Evolutionary conservation across 2,113 vertebrate species (phyloP), one percentile per base, ranked within the genome.

Genomic region (Heloderma charlesbogerti): DNA sequence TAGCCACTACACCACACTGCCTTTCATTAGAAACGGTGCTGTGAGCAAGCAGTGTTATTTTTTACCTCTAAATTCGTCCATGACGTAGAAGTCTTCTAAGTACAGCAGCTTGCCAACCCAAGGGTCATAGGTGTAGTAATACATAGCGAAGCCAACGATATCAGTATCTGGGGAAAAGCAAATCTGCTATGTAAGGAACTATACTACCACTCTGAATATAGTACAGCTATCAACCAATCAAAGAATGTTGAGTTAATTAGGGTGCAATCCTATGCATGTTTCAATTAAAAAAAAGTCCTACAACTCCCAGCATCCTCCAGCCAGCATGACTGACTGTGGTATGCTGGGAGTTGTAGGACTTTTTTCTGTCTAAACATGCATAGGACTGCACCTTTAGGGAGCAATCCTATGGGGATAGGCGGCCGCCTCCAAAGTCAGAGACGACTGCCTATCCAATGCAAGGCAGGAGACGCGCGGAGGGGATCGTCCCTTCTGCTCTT

Each of bases 41-140:
- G 22, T 48, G 78, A 69, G 57, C 34, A 82, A 89, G 45, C 66
- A 1, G 0, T 25, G 12, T 89, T 57, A 84, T n/a, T 2, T 9
- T 91, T 95, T 96, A 98, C 97, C 97, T 93, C 95, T 90, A 89
- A 96, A 97, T 78, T 95, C 95, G 86, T 97, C 84, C 94, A 87
- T 98, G 77, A 97, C 97, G 51, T 96, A 98, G 92, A 98, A 98
- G 91, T 98, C 98, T 89, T 98, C 97, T 87, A 98, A 95, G 93
- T 98, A 97, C 84, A 98, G 95, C 67, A 97, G 94, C 92, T 97
- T 98, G 88, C 97, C 97, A 94, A 95, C 97, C 97, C 97, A 97
- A 57, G 97, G 96, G 88, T 98, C 95, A 10, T 98, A 98, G 13
- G 96, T 98, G 92, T 97, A 97, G 87, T 98, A 98, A 94, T 98